Evolutionary conservation across 1,140 invertebrate genomes (phyloP).

Genomic region (Lepidotrigona ventralis): DNA sequence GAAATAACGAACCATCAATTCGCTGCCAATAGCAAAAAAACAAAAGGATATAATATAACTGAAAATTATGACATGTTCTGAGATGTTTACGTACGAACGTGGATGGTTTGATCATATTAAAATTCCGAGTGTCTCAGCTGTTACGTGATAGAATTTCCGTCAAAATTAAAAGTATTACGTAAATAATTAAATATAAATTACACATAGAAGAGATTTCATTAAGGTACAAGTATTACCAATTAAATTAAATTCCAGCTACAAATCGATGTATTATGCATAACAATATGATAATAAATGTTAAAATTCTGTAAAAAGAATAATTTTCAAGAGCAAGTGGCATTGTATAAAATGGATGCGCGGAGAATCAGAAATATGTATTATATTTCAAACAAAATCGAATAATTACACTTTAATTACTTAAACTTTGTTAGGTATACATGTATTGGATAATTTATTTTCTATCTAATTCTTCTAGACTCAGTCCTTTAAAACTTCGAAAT

Average conservation of each 20-base stretch:
- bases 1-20: neutral
- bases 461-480: too few species aligned
- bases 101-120: neutral
- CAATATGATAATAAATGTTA: too few species aligned
- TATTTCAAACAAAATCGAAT: neutral
- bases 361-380: neutral
- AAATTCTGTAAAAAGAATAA: too few species aligned
- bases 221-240: neutral
- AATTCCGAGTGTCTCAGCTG: neutral
- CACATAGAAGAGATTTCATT: neutral
- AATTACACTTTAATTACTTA: neutral
- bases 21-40: neutral
- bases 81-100: too few species aligned
- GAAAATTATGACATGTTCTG: too few species aligned
- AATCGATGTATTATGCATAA: neutral
- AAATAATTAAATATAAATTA: neutral
- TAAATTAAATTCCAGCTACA: neutral
- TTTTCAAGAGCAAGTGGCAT: neutral
- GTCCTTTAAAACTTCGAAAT: too few species aligned
- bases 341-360: neutral
- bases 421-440: too few species aligned
- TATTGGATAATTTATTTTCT: too few species aligned
- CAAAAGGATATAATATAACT: too few species aligned
- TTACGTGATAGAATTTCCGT: neutral
- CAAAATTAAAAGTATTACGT: neutral